Conservation (phyloP, 2,113 vertebrate species). For the Oryzias woworae region DNA sequence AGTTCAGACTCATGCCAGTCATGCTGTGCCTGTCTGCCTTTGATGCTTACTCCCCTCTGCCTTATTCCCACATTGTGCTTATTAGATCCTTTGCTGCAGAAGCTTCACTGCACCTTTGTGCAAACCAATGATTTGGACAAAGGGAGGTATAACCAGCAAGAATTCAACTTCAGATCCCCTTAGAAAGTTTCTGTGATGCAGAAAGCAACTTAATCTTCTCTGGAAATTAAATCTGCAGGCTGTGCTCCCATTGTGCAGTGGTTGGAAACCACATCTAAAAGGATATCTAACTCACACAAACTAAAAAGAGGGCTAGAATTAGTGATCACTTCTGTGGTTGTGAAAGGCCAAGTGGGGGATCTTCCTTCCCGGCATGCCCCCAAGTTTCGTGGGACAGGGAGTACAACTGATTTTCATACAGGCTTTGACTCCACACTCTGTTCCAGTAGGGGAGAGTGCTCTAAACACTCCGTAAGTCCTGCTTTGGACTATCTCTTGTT, state of each 20-base stretch:
- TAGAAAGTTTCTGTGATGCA: conserved; percentile 60
- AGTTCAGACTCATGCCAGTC: conserved; percentile 94
- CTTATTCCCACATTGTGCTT: conserved; percentile 83
- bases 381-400: conserved; percentile 16
- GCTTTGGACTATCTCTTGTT: conserved; percentile 77
- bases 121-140: conserved; percentile 59
- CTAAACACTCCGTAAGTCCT: conserved; percentile 68
- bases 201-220: conserved; percentile 65
- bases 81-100: conserved; percentile 80
- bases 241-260: conserved; percentile 31
- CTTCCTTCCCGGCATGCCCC: conserved; percentile 23
- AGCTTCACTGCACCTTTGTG: conserved; percentile 75
- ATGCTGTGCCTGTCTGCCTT: conserved; percentile 92
- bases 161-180: conserved; percentile 61
- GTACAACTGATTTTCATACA: conserved; percentile 34
- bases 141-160: conserved; percentile 58
- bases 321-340: conserved; percentile 7
- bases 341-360: conserved; percentile 5
- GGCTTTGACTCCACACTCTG: conserved; percentile 34
- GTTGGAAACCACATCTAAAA: conserved; percentile 15
- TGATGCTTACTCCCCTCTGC: conserved; percentile 90
- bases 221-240: conserved; percentile 57
- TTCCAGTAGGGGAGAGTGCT: conserved; percentile 68
- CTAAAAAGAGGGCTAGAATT: conserved; percentile 18
- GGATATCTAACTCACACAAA: conserved; percentile 4